A percentile compares a stretch with the other conserved stretches of the same genome.
phyloP scores from a whole-genome alignment of 2,888 invertebrate species.

The Antitype chi region DNA sequence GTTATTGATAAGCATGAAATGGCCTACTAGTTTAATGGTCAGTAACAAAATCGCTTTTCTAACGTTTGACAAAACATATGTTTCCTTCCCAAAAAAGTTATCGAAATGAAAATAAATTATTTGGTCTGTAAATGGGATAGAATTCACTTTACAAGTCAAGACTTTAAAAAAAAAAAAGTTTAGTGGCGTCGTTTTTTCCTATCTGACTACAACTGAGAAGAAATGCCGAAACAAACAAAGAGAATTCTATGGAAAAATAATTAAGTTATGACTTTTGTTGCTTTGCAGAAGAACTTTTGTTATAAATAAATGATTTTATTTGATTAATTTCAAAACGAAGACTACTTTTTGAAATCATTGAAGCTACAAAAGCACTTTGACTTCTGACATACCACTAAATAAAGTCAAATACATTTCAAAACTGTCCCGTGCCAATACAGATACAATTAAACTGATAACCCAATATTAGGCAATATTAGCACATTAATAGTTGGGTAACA shows the following conservation, averaged over 20 bases:
- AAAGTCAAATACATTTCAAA: conserved; percentile 27
- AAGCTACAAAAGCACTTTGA: background rate
- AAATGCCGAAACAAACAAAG: background rate
- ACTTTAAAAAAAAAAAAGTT: background rate
- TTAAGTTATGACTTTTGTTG: background rate
- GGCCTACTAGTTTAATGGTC: background rate
- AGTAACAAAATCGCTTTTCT: background rate
- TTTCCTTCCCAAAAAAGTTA: background rate
- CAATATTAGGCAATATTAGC: conserved; percentile 60
- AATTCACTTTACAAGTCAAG: too few relatives aligned
- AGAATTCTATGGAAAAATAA: background rate
- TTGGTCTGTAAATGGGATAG: background rate
- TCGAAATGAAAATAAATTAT: too few relatives aligned
- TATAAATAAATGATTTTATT: too few relatives aligned
- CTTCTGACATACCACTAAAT: conserved; percentile 2
- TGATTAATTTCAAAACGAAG: background rate
- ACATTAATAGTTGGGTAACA: conserved; percentile 64
- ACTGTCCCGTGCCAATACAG: conserved; percentile 17
- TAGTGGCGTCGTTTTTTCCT: background rate
- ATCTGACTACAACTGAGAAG: background rate
- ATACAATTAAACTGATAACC: conserved; percentile 52
- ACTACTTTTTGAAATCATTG: background rate
- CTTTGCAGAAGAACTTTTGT: too few relatives aligned
- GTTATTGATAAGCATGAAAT: conserved; percentile 15
- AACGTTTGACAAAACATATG: background rate